Evolutionary conservation across 2,888 invertebrate species (phyloP), one percentile per base, ranked within the genome.

Genomic region (Mesodorylaimus sp.): DNA sequence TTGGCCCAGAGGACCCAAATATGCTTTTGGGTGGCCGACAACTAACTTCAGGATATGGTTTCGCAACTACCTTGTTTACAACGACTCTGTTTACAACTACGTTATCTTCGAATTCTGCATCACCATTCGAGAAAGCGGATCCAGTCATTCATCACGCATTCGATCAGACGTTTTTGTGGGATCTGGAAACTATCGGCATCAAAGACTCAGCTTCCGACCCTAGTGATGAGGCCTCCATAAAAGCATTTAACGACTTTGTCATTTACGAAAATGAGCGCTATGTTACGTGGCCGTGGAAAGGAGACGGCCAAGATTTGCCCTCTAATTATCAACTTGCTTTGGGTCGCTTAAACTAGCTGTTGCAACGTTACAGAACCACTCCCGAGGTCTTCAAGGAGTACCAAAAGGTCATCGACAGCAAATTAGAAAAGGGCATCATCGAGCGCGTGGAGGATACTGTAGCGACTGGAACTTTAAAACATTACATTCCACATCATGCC

Each of bases 371-470:
- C 19, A 37, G 23, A 23, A 19, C 13, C 5, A 47, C 42, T 16
- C 45, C 45, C 7, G 45, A 45, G 26, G 13, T 45, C 27, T 13
- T 25, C 3, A 46, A 46, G 39, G 10, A 46, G 23, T 46, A 46
- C 24, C 19, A 46, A 3, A 10, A 41, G 5, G 27, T 48, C 10
- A 48, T 48, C 23, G 42, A 23, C 10, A 48, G 48, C 26, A 48
- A 48, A 37, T 3, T 24, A 16, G 10, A 10, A 19, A 48, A 48
- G 26, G 48, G 48, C 3, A 48, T 48, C 38, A 23, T 48, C n/a
- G 48, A 48, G 26, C 48, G 24, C 7, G 48, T 48, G 21, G 24
- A 13, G 10, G 3, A 27, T 7, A 10, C 45, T n/a, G 7, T 23
- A 13, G 19, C 7, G 10, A 5, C 41, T 7, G 41, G 19, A 3